Percentiles rank a stretch among this genome's conserved stretches.
phyloP scores from a whole-genome alignment of 2,888 invertebrate species.

The Archips crataeganus region DNA sequence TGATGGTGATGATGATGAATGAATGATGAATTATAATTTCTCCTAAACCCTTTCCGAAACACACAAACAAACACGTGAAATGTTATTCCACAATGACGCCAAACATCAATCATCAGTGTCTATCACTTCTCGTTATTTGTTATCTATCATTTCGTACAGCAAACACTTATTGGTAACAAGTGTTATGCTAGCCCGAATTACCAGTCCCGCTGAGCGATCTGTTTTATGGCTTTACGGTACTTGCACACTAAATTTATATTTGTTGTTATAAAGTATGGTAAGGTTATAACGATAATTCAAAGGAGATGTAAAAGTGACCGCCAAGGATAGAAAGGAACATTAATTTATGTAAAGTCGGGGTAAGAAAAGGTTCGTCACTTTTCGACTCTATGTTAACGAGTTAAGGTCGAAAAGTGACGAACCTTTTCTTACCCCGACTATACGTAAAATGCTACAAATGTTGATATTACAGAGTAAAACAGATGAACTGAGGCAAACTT shows the following conservation, averaged over 20 bases:
- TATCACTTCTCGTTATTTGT: conserved; percentile 28
- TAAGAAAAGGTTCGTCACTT: too few species aligned
- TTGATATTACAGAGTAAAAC: too few species aligned
- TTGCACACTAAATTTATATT: background rate
- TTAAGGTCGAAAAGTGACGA: too few species aligned
- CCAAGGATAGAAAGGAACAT: too few species aligned
- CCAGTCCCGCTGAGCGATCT: conserved; percentile 67
- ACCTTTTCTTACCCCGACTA: too few species aligned
- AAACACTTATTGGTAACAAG: conserved; percentile 34
- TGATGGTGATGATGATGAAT: too few species aligned
- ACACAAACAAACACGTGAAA: conserved; percentile 2
- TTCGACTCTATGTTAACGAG: too few species aligned
- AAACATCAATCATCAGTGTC: conserved; percentile 28
- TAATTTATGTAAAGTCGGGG: too few species aligned
- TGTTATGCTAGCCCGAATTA: conserved; percentile 54
- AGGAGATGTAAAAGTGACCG: too few species aligned
- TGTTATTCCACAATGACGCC: conserved; percentile 4
- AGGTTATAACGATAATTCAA: background rate
- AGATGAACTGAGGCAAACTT: too few species aligned
- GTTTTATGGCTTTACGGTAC: conserved; percentile 43
- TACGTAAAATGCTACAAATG: too few species aligned
- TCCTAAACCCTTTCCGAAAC: background rate
- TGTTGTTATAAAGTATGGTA: background rate
- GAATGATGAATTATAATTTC: background rate
- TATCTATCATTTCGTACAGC: conserved; percentile 26